A percentile compares a stretch with the other conserved stretches of the same genome.
Conservation (phyloP, 2,113 vertebrate species). For the Piaya cayana region DNA sequence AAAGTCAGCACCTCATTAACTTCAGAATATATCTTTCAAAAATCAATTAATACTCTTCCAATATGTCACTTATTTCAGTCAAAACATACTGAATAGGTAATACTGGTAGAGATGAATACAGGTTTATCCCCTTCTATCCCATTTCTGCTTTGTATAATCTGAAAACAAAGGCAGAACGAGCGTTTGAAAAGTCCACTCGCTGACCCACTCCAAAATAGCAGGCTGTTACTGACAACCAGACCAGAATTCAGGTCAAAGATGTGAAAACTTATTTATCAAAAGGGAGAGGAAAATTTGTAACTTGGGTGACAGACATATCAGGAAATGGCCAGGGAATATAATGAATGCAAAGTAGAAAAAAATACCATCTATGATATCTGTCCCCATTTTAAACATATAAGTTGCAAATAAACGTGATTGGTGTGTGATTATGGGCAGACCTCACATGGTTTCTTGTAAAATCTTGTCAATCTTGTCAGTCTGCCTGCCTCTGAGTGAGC, state of each 20-base stretch:
- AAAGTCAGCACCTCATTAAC: background rate
- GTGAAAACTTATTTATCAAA: background rate
- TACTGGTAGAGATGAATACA: background rate
- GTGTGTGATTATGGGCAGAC: background rate
- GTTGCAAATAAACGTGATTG: background rate
- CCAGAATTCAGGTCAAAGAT: background rate
- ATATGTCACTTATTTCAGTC: background rate
- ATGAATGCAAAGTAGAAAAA: background rate
- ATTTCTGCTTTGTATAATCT: background rate
- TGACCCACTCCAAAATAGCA: background rate
- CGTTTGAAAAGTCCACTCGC: background rate
- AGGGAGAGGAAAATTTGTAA: background rate
- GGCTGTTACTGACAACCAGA: background rate
- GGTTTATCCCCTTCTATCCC: background rate
- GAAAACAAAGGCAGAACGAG: background rate
- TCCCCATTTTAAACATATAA: too few species aligned
- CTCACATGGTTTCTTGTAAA: background rate
- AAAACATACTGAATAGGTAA: background rate
- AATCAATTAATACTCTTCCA: background rate
- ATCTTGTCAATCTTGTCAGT: too few species aligned
- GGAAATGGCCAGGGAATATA: background rate
- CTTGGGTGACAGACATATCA: background rate
- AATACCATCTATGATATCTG: background rate
- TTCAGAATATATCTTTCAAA: background rate
- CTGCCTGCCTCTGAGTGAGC: too few species aligned